These are phyloP conservation scores for Ernsta delagoae DNA, from an alignment of 2,888 invertebrate genomes.

Conservation along the genomic window DNA sequence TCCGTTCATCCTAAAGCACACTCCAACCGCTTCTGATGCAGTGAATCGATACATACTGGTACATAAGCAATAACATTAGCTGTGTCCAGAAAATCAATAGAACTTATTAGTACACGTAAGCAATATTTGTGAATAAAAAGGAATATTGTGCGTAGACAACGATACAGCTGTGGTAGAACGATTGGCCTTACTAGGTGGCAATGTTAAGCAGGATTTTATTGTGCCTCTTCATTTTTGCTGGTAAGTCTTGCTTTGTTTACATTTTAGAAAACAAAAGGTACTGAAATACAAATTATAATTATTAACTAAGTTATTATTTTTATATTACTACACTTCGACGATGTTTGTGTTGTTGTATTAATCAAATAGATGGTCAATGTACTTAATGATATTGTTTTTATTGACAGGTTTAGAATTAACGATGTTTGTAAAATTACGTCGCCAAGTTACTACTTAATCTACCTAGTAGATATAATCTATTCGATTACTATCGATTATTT, in stretches of 20 bases:
- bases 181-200: conserved; percentile 69
- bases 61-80: conserved; percentile 61
- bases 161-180: conserved; percentile 25
- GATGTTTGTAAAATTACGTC: not conserved
- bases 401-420: not conserved
- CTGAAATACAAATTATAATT: too few relatives aligned
- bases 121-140: conserved; percentile 2
- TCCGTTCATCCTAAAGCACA: conserved; percentile 54
- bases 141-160: conserved; percentile 7
- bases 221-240: conserved; percentile 71
- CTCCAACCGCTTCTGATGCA: conserved; percentile 63
- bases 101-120: conserved; percentile 45
- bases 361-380: not conserved
- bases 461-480: too few relatives aligned
- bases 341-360: not conserved
- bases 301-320: too few relatives aligned
- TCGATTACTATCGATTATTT: too few relatives aligned
- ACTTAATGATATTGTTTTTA: too few relatives aligned
- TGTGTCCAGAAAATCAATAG: conserved; percentile 42
- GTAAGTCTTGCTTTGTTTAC: conserved; percentile 57
- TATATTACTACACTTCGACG: not conserved
- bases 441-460: not conserved
- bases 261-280: not conserved
- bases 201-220: conserved; percentile 73
- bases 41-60: conserved; percentile 61